Evolutionary conservation across 2,888 invertebrate genomes (phyloP).

Genomic region (Lomographa bimaculata): DNA sequence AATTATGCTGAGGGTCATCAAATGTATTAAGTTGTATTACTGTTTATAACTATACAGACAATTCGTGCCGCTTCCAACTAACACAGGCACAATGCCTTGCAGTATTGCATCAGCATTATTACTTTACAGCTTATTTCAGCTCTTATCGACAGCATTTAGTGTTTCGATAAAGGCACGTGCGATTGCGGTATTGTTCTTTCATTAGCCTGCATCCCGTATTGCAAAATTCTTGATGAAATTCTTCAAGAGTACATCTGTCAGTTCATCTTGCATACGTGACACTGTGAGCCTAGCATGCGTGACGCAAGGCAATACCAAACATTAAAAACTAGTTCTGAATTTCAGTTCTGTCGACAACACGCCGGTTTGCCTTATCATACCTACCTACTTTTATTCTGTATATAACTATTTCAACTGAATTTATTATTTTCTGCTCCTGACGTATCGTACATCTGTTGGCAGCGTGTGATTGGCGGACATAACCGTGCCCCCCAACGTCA

Average conservation of each 20-base stretch:
- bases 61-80: conserved; percentile 27
- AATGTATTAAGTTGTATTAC: conserved; percentile 14
- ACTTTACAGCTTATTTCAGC: conserved; percentile 21
- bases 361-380: too few species aligned
- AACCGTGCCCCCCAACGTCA: conserved; percentile 23
- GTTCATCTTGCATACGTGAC: too few species aligned
- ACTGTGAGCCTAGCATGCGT: too few species aligned
- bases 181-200: conserved; percentile 13
- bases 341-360: too few species aligned
- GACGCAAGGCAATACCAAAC: too few species aligned
- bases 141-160: conserved; percentile 16
- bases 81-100: conserved; percentile 32
- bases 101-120: conserved; percentile 53
- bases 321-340: too few species aligned
- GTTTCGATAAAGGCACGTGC: conserved; percentile 21
- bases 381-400: too few species aligned
- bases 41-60: conserved; percentile 16
- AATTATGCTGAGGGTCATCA: too few species aligned
- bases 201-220: conserved; percentile 11
- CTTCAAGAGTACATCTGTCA: background rate
- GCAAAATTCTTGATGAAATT: conserved; percentile 8
- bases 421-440: conserved; percentile 30
- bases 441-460: conserved; percentile 41
- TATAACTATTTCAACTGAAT: conserved; percentile 4
- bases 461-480: conserved; percentile 41